Percentiles rank a stretch among this genome's conserved stretches.
Conservation (phyloP, 2,113 vertebrate species). For the Kryptolebias marmoratus region DNA sequence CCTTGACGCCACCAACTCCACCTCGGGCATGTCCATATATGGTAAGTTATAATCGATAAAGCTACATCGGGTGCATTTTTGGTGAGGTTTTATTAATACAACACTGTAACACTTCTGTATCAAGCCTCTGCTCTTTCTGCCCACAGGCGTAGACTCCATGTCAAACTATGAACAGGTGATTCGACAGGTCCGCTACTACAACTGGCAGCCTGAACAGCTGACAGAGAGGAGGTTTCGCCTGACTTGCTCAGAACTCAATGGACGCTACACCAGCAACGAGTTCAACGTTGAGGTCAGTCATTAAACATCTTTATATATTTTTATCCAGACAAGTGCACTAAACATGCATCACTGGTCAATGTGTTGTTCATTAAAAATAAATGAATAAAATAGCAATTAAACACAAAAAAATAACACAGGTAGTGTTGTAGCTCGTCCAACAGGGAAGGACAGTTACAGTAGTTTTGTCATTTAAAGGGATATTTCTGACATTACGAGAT, state of each 20-base stretch:
- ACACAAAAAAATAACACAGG: too few species aligned
- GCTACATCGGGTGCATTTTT: conserved; percentile 18
- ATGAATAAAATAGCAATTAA: too few species aligned
- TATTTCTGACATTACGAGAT: too few species aligned
- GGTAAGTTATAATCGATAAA: conserved; percentile 77
- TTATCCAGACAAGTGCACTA: not conserved
- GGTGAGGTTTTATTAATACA: conserved; percentile 55
- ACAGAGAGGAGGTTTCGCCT: conserved; percentile 87
- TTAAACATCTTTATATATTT: not conserved
- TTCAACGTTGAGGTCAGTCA: conserved; percentile 90
- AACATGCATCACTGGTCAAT: not conserved
- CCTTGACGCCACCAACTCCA: conserved; percentile 95
- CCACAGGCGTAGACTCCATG: conserved; percentile 92
- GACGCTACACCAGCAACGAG: conserved; percentile 94
- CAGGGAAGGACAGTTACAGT: too few species aligned
- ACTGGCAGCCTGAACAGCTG: conserved; percentile 79
- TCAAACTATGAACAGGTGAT: conserved; percentile 91
- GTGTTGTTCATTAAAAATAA: not conserved
- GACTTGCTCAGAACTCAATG: conserved; percentile 95
- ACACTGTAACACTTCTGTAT: not conserved
- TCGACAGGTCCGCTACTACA: conserved; percentile 86
- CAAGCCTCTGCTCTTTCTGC: not conserved
- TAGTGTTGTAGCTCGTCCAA: too few species aligned
- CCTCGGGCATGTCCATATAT: conserved; percentile 94
- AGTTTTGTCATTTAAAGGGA: too few species aligned